phyloP scores from a whole-genome alignment of 2,797 vertebrate genomes.

The Nannoperca australis region DNA sequence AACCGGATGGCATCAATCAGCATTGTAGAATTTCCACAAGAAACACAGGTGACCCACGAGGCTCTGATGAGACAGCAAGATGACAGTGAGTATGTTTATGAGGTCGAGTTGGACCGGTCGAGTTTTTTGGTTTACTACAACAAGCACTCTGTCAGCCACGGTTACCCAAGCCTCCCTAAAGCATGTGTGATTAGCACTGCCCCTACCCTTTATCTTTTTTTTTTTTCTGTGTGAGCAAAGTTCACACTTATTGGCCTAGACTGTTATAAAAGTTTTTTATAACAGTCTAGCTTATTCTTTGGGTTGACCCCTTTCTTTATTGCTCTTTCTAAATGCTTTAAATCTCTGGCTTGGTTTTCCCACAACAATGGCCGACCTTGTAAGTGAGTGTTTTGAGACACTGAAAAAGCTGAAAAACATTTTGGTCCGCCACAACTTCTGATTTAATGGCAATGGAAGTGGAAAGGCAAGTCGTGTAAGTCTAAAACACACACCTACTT shows the following conservation, averaged over 20 bases:
- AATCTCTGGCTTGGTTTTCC: slow-evolving; percentile 19
- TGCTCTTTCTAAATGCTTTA: slow-evolving; percentile 18
- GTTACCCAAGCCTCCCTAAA: slow-evolving; percentile 7
- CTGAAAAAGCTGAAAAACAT: slow-evolving; percentile 37
- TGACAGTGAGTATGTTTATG: slow-evolving; percentile 24
- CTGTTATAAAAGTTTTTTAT: slow-evolving; percentile 42
- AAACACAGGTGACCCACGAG: slow-evolving; percentile 56
- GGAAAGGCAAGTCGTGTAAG: background rate
- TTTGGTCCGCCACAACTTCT: slow-evolving; percentile 23
- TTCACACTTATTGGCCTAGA: slow-evolving; percentile 36
- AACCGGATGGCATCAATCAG: slow-evolving; percentile 25
- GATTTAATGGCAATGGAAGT: slow-evolving; percentile 2
- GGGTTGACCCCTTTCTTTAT: background rate
- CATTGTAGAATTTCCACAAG: slow-evolving; percentile 57
- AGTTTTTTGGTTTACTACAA: slow-evolving; percentile 5
- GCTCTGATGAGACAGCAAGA: slow-evolving; percentile 24
- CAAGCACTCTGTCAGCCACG: slow-evolving; percentile 1
- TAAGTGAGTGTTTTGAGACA: slow-evolving; percentile 40
- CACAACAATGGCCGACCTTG: slow-evolving; percentile 36
- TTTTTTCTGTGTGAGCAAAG: slow-evolving; percentile 47
- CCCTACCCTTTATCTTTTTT: slow-evolving; percentile 22
- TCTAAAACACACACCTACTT: slow-evolving; percentile 3
- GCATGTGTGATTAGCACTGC: slow-evolving; percentile 23
- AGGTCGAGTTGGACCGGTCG: background rate
- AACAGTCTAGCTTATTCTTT: slow-evolving; percentile 16